Evolutionary conservation across 2,113 vertebrate species (phyloP).

Genomic region (Tringa solitaria): DNA sequence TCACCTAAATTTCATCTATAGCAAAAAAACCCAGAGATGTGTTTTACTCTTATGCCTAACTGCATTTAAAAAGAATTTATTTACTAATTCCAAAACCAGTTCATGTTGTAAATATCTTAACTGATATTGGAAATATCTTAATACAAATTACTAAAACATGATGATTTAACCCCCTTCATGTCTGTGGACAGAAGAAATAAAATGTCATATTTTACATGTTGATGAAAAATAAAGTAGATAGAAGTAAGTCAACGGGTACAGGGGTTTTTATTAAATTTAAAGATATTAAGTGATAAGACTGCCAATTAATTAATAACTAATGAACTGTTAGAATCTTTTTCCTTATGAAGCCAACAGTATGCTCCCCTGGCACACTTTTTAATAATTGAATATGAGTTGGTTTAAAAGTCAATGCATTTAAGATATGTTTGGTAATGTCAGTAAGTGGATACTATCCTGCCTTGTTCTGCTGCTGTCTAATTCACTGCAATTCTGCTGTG

Average conservation of each 20-base stretch:
- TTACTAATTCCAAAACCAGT: background rate
- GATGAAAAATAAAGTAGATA: background rate
- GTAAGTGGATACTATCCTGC: background rate
- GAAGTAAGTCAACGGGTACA: background rate
- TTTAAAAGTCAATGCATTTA: background rate
- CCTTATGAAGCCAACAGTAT: background rate
- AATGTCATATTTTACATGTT: background rate
- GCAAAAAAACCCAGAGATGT: background rate
- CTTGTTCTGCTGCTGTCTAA: background rate
- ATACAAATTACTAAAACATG: background rate
- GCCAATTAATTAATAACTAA: background rate
- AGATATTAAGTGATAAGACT: background rate
- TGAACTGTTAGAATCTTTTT: background rate
- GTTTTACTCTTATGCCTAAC: background rate
- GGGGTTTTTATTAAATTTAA: background rate
- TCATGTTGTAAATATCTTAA: background rate
- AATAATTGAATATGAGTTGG: constrained; percentile 3
- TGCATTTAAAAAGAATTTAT: background rate
- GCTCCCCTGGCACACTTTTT: background rate
- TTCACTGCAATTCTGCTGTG: background rate
- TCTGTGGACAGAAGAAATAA: background rate
- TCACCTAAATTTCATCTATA: background rate
- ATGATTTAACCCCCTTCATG: background rate
- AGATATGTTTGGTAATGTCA: background rate
- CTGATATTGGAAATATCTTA: background rate